Evolutionary conservation across 2,797 vertebrate genomes (phyloP).

Genomic region (Ataeniobius toweri): DNA sequence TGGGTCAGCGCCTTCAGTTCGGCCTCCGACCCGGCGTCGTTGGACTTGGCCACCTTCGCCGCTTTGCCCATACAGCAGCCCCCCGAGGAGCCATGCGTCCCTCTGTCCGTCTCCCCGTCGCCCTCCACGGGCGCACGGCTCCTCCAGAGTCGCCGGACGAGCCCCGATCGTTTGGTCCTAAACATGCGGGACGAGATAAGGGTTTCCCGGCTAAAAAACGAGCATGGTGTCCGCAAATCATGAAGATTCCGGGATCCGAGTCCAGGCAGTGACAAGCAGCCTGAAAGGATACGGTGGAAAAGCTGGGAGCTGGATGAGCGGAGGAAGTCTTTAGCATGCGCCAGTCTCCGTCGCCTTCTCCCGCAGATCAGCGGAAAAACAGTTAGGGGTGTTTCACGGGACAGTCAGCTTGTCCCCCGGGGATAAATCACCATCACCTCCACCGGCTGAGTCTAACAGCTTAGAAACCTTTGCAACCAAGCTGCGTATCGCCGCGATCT

Average conservation of each 20-base stretch:
- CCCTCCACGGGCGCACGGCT: constrained; percentile 93
- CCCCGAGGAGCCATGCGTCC: constrained; percentile 86
- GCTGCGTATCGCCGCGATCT: constrained; percentile 36
- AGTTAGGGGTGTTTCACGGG: constrained; percentile 42
- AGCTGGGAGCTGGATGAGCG: constrained; percentile 78
- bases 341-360: constrained; percentile 83
- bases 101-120: constrained; percentile 87
- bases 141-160: constrained; percentile 98
- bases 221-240: constrained; percentile 97
- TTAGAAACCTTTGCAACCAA: constrained; percentile 3
- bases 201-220: constrained; percentile 95
- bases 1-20: constrained; percentile 95
- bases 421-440: constrained; percentile 56
- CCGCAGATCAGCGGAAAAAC: constrained; percentile 52
- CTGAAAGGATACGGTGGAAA: constrained; percentile 80
- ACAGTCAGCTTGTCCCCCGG: constrained; percentile 56
- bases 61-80: constrained; percentile 93
- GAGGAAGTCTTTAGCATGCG: constrained; percentile 88
- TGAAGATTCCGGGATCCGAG: constrained; percentile 95
- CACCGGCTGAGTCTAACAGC: constrained; percentile 25
- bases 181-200: constrained; percentile 97
- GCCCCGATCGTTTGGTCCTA: constrained; percentile 98
- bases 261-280: constrained; percentile 88
- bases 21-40: constrained; percentile 86
- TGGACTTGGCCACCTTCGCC: constrained; percentile 84